Base-by-base conservation (phyloP, 1,140 invertebrate species). In the Leptoteleia sp. region DNA sequence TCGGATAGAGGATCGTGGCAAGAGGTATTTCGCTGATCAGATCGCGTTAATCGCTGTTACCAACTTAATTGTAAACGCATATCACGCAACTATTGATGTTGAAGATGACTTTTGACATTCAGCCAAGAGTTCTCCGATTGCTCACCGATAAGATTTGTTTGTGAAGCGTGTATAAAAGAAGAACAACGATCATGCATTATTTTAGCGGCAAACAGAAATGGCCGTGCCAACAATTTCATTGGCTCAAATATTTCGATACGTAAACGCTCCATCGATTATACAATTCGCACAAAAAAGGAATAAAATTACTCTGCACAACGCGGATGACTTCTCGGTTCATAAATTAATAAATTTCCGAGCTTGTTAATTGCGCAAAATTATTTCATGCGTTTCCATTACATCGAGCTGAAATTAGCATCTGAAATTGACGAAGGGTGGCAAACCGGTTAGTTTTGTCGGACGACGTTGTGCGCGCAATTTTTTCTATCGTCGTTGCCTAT, bases 71-170 rank as follows among this genome's bases (percentile, higher is more conserved):
- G 52, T 77, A 61, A 71, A 67, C 52, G 61, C 45, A 71, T 54
- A 59, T 67, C 75, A 71, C 37, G 59, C 38, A 65, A 16, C 37
- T 54, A 65, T 71, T 50, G 52, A 67, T 65, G 67, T 65, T 57
- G 42, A 70, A 70, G 57, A 68, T 64, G 64, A 70, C 73, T 64
- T 76, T 57, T 70, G 64, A 76, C 73, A 76, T 76, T 70, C 40
- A 76, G n/a, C 55, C 17, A 42, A 25, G 38, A 40, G 40, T 48
- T 57, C 15, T 38, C 15, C n/a, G 70, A 73, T 73, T 54, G 0
- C 17, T 29, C 4, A n/a, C 16, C 33, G 57, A 70, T 76, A 64
- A 70, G 13, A 19, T 62, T 57, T 64, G 50, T 71, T 76, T 54
- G 31, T 31, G 12, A 76, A 35, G 42, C 16, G 11, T 22, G 4